Conservation (phyloP, 1,140 invertebrate species). For the Brachionus koreanus region DNA sequence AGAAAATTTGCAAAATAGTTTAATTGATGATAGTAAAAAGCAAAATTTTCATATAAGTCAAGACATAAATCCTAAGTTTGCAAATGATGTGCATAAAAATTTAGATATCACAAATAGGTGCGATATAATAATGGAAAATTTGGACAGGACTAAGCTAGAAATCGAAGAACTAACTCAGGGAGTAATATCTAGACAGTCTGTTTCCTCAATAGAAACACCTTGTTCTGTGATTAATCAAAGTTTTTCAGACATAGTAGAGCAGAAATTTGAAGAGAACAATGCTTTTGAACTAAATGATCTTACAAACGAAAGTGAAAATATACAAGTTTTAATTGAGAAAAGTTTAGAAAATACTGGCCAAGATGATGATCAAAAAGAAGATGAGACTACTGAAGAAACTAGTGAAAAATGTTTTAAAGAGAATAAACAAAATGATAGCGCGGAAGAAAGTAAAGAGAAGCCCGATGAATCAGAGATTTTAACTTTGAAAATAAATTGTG, state of each 20-base stretch:
- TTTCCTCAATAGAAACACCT: neutral
- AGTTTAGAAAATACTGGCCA: neutral
- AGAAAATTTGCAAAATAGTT: neutral
- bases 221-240: neutral
- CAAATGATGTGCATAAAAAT: neutral
- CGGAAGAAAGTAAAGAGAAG: neutral
- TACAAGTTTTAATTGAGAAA: neutral
- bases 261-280: neutral
- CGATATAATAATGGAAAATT: conserved; percentile 3
- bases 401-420: neutral
- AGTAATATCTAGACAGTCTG: neutral
- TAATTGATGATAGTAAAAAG: neutral
- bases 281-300: neutral
- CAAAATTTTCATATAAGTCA: neutral
- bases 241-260: neutral
- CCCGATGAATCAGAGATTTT: neutral
- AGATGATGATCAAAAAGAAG: neutral
- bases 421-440: neutral
- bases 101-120: neutral
- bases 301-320: neutral
- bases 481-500: neutral
- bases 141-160: conserved; percentile 7
- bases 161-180: neutral
- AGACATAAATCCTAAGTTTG: neutral
- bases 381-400: neutral